Percentiles rank a stretch among this genome's conserved stretches.
phyloP scores from a whole-genome alignment of 2,888 invertebrate genomes.

The Griposia aprilina region DNA sequence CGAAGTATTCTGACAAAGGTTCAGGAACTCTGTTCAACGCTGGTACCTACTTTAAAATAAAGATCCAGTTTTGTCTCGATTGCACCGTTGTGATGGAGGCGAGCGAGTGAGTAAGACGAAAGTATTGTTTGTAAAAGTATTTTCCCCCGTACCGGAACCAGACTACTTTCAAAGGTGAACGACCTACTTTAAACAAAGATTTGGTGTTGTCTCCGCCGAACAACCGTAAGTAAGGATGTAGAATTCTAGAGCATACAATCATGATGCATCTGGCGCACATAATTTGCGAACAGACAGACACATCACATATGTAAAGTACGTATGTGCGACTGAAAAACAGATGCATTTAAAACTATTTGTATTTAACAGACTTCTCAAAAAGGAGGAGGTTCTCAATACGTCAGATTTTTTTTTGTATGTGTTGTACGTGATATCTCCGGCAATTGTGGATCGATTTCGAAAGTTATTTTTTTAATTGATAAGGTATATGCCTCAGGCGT shows the following conservation, averaged over 20 bases:
- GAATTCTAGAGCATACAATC: conserved; percentile 1
- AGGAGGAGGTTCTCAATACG: too few species aligned
- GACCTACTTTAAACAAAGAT: conserved; percentile 24
- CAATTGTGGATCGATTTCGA: too few species aligned
- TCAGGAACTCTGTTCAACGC: background rate
- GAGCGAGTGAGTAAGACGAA: conserved; percentile 9
- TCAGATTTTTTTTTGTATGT: too few species aligned
- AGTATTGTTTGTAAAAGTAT: background rate
- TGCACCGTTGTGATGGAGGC: background rate
- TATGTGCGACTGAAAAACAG: background rate
- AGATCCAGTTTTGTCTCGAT: background rate
- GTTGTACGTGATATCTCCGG: fast-evolving
- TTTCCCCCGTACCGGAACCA: background rate
- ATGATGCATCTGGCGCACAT: background rate
- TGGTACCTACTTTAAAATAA: background rate
- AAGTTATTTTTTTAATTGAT: too few species aligned
- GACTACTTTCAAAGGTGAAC: conserved; percentile 6
- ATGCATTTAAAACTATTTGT: background rate
- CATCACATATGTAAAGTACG: background rate
- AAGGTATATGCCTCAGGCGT: too few species aligned
- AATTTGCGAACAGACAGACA: background rate
- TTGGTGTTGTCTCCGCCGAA: background rate
- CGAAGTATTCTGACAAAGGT: background rate
- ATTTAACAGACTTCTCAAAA: too few species aligned
- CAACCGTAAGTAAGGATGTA: background rate